Evolutionary conservation across 2,888 invertebrate genomes (phyloP).

Genomic region (Eurois occulta): DNA sequence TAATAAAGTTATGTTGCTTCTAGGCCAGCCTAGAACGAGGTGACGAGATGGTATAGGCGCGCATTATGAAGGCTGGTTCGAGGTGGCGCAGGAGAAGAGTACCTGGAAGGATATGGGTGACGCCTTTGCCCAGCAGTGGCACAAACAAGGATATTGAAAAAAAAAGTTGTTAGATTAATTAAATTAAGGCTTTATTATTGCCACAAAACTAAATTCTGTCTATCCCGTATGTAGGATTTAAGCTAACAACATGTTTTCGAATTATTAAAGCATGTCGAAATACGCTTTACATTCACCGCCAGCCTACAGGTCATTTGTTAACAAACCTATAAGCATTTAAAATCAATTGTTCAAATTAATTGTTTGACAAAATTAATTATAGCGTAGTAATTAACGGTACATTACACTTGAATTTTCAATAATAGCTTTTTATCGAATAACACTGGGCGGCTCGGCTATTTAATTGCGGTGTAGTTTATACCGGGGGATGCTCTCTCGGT

Average conservation of each 20-base stretch:
- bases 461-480: conserved; percentile 69
- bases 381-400: conserved; percentile 65
- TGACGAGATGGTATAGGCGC: no score
- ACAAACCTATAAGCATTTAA: conserved; percentile 59
- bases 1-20: background rate
- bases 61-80: no score
- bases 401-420: conserved; percentile 70
- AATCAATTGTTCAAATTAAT: conserved; percentile 64
- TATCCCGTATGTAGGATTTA: background rate
- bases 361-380: conserved; percentile 66
- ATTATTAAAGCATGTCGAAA: conserved; percentile 21
- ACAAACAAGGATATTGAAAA: no score
- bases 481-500: conserved; percentile 71
- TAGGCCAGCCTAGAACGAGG: no score
- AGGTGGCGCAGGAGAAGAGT: no score
- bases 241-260: conserved; percentile 8
- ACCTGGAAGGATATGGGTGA: no score
- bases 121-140: no score
- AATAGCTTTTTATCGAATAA: conserved; percentile 69
- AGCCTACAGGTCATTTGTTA: conserved; percentile 51
- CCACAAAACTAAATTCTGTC: background rate
- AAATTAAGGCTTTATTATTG: background rate
- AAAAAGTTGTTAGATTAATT: background rate
- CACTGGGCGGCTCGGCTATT: conserved; percentile 50
- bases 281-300: conserved; percentile 1